Evolutionary conservation across 2,888 invertebrate species (phyloP), one percentile per base, ranked within the genome.

Genomic region (Orthonychiurus folsomi): DNA sequence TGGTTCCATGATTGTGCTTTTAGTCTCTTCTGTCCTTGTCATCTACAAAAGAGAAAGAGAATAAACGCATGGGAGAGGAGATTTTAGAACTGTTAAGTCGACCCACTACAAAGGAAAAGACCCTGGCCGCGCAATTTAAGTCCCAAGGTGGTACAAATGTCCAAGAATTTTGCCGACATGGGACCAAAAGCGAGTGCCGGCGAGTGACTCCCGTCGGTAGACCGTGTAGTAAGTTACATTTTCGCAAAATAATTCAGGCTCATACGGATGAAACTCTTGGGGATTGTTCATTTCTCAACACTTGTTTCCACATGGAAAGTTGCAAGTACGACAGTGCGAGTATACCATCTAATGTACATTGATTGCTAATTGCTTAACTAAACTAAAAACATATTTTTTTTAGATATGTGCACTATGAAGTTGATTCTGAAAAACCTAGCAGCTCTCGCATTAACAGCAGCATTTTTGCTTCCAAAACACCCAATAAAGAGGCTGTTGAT

Each of bases 221-320:
- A 61, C 81, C 82, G 63, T 97, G 96, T 79, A 87, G 86, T 71
- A 93, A 93, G 75, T 80, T 97, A 56, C 96, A 97, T 79, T 97
- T 97, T 76, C 89, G 90, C 76, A 96, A 96, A 80, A 96, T 97
- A 67, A 93, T 96, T 68, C 93, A 91, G 77, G 82, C 86, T 60
- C 96, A 96, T 76, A 97, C 96, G 0, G 95, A 95, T 76, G 93
- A 94, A 78, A 84, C 89, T 0, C 80, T 96, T 1, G 96, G 97
- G 0, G 97, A 97, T 77, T 97, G 96, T 76, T 95, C 95, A 21
- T 97, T 97, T 77, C 81, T 97, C 1, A 97, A 97, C 77, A 97
- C 96, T 0, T 97, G 96, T 77, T 97, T 97, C 76, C 96, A 97
- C 76, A 96, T 97, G 95, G 95, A 96, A 72, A 93, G 91, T 50